A percentile compares a stretch with the other conserved stretches of the same genome.
These are phyloP conservation scores for Phenganax subtilis DNA, from an alignment of 92 coral and sea anemone genomes.

Conservation along the genomic window DNA sequence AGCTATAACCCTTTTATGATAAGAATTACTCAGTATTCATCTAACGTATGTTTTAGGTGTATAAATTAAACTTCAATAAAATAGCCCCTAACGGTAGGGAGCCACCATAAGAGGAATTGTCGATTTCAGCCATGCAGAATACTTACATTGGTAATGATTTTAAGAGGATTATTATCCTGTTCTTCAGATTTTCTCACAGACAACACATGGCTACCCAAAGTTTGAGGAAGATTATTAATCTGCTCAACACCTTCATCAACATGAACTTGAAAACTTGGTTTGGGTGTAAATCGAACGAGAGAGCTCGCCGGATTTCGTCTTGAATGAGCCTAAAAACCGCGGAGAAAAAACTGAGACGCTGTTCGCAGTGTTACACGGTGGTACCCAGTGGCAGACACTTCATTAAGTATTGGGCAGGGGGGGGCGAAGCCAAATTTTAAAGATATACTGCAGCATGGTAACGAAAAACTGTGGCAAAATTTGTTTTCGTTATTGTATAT, in stretches of 20 bases:
- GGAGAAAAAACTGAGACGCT: not conserved
- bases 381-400: no score
- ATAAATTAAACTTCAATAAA: not conserved
- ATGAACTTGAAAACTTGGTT: slow-evolving; percentile 68
- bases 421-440: no score
- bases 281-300: slow-evolving; percentile 30
- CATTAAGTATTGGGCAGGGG: no score
- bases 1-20: no score
- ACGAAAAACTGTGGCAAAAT: no score
- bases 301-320: not conserved
- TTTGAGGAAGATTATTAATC: slow-evolving; percentile 55
- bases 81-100: not conserved
- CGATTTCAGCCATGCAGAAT: not conserved
- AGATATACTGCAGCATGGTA: no score
- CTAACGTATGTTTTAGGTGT: no score
- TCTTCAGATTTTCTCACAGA: slow-evolving; percentile 70
- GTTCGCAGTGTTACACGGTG: not conserved
- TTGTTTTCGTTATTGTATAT: no score
- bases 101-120: no score
- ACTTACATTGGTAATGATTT: slow-evolving; percentile 44
- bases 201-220: slow-evolving; percentile 69
- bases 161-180: slow-evolving; percentile 59
- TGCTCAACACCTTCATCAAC: slow-evolving; percentile 59
- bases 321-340: not conserved
- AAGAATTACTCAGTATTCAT: no score